Base-by-base conservation (phyloP, 1,140 invertebrate genomes). In the Colletes latitarsis region DNA sequence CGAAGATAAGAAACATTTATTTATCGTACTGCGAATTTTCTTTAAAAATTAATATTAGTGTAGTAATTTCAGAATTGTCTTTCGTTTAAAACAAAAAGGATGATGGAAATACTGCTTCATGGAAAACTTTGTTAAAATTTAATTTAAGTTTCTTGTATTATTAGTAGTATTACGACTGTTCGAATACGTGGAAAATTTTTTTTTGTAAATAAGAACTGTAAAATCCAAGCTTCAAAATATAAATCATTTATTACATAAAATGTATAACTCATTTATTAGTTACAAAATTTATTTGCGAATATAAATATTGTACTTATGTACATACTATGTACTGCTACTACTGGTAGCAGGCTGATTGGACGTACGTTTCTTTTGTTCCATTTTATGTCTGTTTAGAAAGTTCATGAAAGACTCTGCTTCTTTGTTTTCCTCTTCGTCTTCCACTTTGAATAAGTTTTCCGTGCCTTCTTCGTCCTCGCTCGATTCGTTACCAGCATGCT, bases 381-480 rank as follows among this genome's bases (percentile, higher is more conserved):
- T 81, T 78, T 91, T 89, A 43, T 92, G 90, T 39, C 89, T 90
- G 4, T 88, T 58, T 55, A 93, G 81, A 85, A 92, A 93, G 39
- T 72, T 82, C 70, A 87, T 87, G 57, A 93, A 93, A 4, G 89
- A 90, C 21, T 90, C 88, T 53, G 75, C 88, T 68, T 93, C 90
- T 62, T 92, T 88, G 14, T 81, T 68, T 52, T 90, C 87, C 17
- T 89, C 88, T 49, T 90, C 87, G 9, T 90, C 79, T 41, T 81
- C 57, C 41, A 89, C 81, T 3, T 76, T 14, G 4, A 64, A 74
- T 19, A 82, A 66, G 52, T 91, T 83, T 86, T 96, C 95, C 5
- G 92, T 94, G 0, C 96, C 96, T 86, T 97, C 96, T 21, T 96
- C 96, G 83, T 97, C 96, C 21, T 95, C 95, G 76, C 96, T 96